phyloP scores from a whole-genome alignment of 2,797 vertebrate species.

The Bufotes viridis region DNA sequence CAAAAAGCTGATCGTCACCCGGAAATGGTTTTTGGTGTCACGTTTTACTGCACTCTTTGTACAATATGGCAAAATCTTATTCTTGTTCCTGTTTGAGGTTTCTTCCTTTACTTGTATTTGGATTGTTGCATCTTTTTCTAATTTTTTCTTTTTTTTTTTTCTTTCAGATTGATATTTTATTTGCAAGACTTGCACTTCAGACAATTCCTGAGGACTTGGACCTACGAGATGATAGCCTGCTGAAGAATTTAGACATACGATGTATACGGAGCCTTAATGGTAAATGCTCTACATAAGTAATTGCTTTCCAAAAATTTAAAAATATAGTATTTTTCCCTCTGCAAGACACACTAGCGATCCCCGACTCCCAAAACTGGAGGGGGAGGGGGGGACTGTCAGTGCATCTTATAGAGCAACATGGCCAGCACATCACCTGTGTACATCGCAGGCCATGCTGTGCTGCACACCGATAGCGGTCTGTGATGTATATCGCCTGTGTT shows the following conservation, averaged over 20 bases:
- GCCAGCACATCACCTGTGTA: too few species aligned
- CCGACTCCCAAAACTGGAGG: too few species aligned
- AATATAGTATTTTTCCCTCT: too few species aligned
- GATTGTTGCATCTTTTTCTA: neutral
- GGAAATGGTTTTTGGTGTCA: too few species aligned
- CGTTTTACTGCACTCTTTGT: too few species aligned
- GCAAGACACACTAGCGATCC: too few species aligned
- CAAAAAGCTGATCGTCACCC: too few species aligned
- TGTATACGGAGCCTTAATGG: conserved; percentile 90
- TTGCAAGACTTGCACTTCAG: conserved; percentile 84
- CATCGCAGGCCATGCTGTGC: too few species aligned
- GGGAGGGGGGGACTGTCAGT: too few species aligned
- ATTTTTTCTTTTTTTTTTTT: neutral
- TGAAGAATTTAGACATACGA: conserved; percentile 85
- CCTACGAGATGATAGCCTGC: conserved; percentile 82
- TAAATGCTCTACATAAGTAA: conserved; percentile 65
- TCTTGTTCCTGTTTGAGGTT: neutral
- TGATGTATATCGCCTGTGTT: too few species aligned
- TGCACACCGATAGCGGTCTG: too few species aligned
- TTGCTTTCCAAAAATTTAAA: conserved; percentile 41
- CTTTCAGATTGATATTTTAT: conserved; percentile 88
- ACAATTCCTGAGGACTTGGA: conserved; percentile 87
- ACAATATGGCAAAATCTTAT: neutral
- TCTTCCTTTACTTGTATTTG: neutral
- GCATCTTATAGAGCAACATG: too few species aligned